phyloP scores from a whole-genome alignment of 1,140 invertebrate genomes.

The Arion vulgaris region DNA sequence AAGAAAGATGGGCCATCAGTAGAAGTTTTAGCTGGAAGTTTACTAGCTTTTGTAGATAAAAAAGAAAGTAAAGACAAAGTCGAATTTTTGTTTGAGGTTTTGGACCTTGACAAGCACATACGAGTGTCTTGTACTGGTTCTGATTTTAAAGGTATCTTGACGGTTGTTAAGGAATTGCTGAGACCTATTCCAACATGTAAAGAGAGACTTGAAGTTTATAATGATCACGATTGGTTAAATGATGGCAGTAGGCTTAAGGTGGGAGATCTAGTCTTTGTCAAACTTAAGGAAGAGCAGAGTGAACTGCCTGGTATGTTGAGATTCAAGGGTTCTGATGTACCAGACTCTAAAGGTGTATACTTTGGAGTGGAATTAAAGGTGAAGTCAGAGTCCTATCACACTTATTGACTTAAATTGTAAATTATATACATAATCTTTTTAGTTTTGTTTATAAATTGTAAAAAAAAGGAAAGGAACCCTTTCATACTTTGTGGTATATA shows the following conservation, averaged over 20 bases:
- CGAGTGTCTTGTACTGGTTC: slow-evolving; percentile 50
- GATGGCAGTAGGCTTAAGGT: slow-evolving; percentile 55
- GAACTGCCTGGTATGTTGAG: slow-evolving; percentile 56
- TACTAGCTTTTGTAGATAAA: slow-evolving; percentile 46
- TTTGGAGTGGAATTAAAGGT: slow-evolving; percentile 65
- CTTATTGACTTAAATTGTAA: no score
- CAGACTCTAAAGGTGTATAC: slow-evolving; percentile 58
- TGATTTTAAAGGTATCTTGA: slow-evolving; percentile 48
- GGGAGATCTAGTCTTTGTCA: slow-evolving; percentile 59
- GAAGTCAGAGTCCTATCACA: slow-evolving; percentile 11
- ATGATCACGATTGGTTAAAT: slow-evolving; percentile 58
- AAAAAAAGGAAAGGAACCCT: no score
- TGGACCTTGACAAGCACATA: slow-evolving; percentile 54
- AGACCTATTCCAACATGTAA: slow-evolving; percentile 60
- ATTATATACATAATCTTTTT: no score
- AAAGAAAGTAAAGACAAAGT: slow-evolving; percentile 34
- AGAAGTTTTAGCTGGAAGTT: slow-evolving; percentile 60
- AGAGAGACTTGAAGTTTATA: slow-evolving; percentile 61
- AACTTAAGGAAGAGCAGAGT: slow-evolving; percentile 55
- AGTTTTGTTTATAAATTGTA: not conserved
- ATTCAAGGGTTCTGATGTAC: slow-evolving; percentile 55
- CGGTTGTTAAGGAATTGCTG: slow-evolving; percentile 50
- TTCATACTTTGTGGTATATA: no score
- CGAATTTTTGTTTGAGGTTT: slow-evolving; percentile 51
- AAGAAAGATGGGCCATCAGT: slow-evolving; percentile 55